These are phyloP conservation scores for Heliopora coerulea DNA, from an alignment of 92 coral and sea anemone genomes.

Conservation along the genomic window DNA sequence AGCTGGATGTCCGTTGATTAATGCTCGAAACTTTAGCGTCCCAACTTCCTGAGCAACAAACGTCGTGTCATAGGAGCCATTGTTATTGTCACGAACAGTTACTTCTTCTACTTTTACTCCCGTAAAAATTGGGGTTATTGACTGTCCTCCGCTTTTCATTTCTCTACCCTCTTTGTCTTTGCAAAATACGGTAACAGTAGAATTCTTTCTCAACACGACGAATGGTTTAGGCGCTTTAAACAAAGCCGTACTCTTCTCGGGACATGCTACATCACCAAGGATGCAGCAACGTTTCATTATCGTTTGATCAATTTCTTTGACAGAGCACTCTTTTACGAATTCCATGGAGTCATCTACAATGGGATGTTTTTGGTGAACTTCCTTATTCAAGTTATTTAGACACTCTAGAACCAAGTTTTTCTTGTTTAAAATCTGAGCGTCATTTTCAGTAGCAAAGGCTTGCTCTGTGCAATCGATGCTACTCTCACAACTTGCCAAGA, in stretches of 20 bases:
- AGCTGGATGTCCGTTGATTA: slow-evolving; percentile 4
- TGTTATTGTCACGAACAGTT: neutral
- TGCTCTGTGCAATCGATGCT: neutral
- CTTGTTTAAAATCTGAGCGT: neutral
- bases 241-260: neutral
- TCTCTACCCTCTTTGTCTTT: neutral
- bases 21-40: neutral
- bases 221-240: neutral
- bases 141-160: slow-evolving; percentile 1
- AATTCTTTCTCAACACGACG: neutral
- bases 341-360: neutral
- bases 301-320: neutral
- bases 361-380: neutral
- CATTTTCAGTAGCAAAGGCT: neutral
- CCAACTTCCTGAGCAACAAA: neutral
- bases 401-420: neutral
- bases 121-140: neutral
- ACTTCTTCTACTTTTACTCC: neutral
- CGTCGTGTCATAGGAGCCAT: neutral
- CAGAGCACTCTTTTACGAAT: neutral
- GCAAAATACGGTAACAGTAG: neutral
- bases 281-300: neutral
- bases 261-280: neutral
- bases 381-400: neutral
- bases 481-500: neutral